Evolutionary conservation across 2,113 vertebrate species (phyloP), one percentile per base, ranked within the genome.

Genomic region (Heterotilapia buettikoferi): DNA sequence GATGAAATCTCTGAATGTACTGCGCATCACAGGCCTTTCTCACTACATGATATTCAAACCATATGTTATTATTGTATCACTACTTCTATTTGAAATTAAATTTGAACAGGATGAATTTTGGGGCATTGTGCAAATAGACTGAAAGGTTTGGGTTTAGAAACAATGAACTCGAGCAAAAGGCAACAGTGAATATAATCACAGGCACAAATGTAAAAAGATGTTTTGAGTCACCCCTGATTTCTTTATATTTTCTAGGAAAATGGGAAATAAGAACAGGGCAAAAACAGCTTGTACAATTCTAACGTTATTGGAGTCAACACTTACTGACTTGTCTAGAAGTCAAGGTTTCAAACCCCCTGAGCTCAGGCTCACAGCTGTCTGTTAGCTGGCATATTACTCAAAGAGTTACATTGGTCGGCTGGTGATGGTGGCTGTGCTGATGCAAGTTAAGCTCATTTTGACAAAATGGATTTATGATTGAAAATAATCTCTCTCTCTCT

Each of bases 401-500:
- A 24, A 54, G 8, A 52, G 21, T 56, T 1, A 56, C 53, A 7
- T 0, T 26, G 21, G 6, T 26, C 2, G 1, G 54, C 54, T 10
- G 18, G 4, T 56, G 54, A 0, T 57, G 6, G 0, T 14, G 21
- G 6, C 54, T 57, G 54, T 57, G 54, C 54, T 14, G 6, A 57
- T 57, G 6, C 12, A 2, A 57, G 26, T 57, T 12, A 14, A 24
- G 24, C 12, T 26, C 24, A 26, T 57, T 57, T 26, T 57, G 24
- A 26, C 24, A 57, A 57, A 57, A 0, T 57, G 0, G 24, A 57
- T 14, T 26, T 14, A 57, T 26, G 54, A 57, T 57, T 57, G 54
- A 26, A 57, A 57, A 26, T 57, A 57, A 57, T 14, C 24, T 13
- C 53, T 7, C 1, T 2, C 0, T 56, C 53, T 54, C 12, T 26